These are phyloP conservation scores for Leptoteleia sp. DNA, from an alignment of 1,140 invertebrate species.

Conservation along the genomic window DNA sequence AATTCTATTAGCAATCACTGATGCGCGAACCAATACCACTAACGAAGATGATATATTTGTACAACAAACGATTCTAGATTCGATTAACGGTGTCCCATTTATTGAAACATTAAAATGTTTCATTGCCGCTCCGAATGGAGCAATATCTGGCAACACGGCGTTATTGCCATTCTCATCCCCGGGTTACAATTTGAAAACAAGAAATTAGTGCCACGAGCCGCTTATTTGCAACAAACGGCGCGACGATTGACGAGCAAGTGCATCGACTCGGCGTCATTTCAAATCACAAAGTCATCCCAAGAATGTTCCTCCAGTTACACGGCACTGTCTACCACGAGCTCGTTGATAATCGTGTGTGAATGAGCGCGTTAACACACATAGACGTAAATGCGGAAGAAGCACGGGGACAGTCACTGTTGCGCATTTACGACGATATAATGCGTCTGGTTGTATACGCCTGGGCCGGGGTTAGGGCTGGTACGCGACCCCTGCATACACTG, in stretches of 20 bases:
- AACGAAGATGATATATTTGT: constrained; percentile 27
- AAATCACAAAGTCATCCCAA: constrained; percentile 6
- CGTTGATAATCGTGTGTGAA: constrained; percentile 7
- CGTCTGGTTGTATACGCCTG: constrained; percentile 16
- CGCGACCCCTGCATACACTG: constrained; percentile 24
- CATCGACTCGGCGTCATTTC: not conserved
- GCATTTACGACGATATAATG: constrained; percentile 34
- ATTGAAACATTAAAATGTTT: constrained; percentile 11
- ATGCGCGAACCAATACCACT: constrained; percentile 25
- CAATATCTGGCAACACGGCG: not conserved
- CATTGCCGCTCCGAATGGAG: not conserved
- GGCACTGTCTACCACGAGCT: not conserved
- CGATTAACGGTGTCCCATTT: constrained; percentile 8
- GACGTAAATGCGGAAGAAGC: constrained; percentile 2
- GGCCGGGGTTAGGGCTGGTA: constrained; percentile 5
- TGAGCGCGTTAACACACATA: not conserved
- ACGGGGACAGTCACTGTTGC: constrained; percentile 15
- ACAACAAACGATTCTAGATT: constrained; percentile 17
- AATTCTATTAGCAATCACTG: constrained; percentile 40
- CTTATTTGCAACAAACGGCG: not conserved
- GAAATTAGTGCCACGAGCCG: constrained; percentile 1
- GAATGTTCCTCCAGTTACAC: not conserved
- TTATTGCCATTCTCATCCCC: no score
- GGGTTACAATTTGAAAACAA: not conserved
- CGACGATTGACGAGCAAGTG: not conserved